Evolutionary conservation across 2,888 invertebrate species (phyloP).

Genomic region (Diarsia rubi): DNA sequence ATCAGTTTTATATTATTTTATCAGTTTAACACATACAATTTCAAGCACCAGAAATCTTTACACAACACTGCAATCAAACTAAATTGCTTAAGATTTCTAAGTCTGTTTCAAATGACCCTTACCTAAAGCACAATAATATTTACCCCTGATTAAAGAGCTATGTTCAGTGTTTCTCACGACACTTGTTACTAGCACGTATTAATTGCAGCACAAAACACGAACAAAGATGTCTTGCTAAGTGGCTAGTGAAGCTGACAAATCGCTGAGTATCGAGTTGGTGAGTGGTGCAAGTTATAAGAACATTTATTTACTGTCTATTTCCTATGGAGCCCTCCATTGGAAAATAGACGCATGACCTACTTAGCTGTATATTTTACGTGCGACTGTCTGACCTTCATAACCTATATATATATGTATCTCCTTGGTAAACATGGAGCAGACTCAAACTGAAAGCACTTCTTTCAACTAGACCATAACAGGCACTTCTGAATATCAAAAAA

Average conservation of each 20-base stretch:
- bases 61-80: neutral
- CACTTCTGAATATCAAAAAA: too few species aligned
- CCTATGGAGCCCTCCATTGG: neutral
- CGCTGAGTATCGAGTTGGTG: slow-evolving; percentile 52
- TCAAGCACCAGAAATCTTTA: neutral
- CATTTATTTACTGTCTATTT: neutral
- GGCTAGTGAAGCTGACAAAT: slow-evolving; percentile 66
- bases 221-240: slow-evolving; percentile 55
- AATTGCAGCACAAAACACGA: slow-evolving; percentile 50
- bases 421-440: neutral
- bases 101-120: neutral
- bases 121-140: slow-evolving; percentile 6
- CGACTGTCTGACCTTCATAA: neutral
- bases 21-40: neutral
- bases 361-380: neutral
- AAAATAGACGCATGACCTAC: neutral
- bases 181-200: slow-evolving; percentile 53
- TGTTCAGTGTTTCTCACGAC: slow-evolving; percentile 52
- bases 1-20: too few species aligned
- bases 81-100: neutral
- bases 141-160: neutral
- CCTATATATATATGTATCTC: neutral
- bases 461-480: too few species aligned
- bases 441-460: too few species aligned
- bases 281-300: slow-evolving; percentile 52